Percentiles rank a stretch among this genome's conserved stretches.
Conservation (phyloP, 2,113 vertebrate species). For the Phrynosoma blainvillii region DNA sequence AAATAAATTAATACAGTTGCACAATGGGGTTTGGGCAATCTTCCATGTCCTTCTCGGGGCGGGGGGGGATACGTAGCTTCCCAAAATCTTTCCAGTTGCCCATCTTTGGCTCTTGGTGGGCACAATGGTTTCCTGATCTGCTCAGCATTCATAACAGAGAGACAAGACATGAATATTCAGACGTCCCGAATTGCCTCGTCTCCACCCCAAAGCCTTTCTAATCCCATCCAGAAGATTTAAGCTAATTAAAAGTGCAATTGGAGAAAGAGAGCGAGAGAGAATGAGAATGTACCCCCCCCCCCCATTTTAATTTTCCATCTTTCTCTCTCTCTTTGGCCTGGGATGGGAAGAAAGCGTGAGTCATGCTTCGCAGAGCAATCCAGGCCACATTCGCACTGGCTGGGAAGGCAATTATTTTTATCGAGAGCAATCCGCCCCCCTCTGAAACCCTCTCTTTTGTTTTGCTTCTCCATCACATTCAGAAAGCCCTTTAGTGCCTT, state of each 20-base stretch:
- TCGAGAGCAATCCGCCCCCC: not conserved
- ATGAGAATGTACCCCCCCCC: not conserved
- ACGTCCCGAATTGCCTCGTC: not conserved
- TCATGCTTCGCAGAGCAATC: conserved; percentile 19
- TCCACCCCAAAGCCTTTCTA: not conserved
- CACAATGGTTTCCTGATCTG: too few species aligned
- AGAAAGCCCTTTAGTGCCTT: too few species aligned
- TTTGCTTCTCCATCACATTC: not conserved
- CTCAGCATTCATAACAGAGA: too few species aligned
- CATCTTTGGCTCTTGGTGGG: too few species aligned
- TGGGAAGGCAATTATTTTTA: conserved; percentile 37
- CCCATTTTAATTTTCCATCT: not conserved
- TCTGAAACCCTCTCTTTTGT: not conserved
- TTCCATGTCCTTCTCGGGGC: too few species aligned
- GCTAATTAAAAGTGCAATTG: conserved; percentile 3
- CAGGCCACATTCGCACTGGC: conserved; percentile 4
- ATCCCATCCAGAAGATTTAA: not conserved
- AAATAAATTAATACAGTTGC: too few species aligned
- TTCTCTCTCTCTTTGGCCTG: not conserved
- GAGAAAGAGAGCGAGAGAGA: not conserved
- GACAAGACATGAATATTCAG: not conserved
- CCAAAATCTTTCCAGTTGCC: too few species aligned
- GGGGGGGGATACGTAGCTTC: too few species aligned
- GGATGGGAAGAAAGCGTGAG: not conserved
- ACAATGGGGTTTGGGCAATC: too few species aligned